Conservation (phyloP, 1,140 invertebrate genomes). For the Neodiprion lecontei region DNA sequence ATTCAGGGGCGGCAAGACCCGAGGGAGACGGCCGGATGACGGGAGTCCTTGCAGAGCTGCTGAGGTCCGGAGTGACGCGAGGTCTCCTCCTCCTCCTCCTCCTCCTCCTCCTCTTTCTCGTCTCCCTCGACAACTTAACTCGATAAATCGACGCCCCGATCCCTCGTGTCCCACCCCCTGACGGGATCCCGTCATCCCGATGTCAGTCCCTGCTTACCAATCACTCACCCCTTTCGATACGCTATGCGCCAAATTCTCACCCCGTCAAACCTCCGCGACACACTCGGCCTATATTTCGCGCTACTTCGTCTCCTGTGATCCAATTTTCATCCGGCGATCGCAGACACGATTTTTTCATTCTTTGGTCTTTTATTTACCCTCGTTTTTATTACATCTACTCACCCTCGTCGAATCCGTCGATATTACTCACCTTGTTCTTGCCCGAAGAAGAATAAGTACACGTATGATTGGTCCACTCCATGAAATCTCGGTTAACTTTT, state of each 20-base stretch:
- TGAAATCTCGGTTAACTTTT: too few species aligned
- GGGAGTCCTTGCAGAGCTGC: not conserved
- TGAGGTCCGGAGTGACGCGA: not conserved
- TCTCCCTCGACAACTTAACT: slow-evolving; percentile 21
- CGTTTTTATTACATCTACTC: too few species aligned
- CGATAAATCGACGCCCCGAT: slow-evolving; percentile 42
- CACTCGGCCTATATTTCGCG: slow-evolving; percentile 11
- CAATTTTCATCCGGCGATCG: too few species aligned
- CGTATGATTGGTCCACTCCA: too few species aligned
- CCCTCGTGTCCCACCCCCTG: slow-evolving; percentile 34
- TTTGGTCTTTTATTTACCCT: too few species aligned
- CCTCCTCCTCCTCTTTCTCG: not conserved
- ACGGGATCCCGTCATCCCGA: slow-evolving; percentile 41
- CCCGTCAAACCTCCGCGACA: slow-evolving; percentile 36
- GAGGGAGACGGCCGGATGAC: slow-evolving; percentile 21
- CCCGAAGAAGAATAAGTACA: too few species aligned
- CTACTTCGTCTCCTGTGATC: too few species aligned
- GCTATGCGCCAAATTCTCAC: too few species aligned
- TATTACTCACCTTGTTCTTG: too few species aligned
- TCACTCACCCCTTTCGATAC: slow-evolving; percentile 35
- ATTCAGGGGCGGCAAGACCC: not conserved
- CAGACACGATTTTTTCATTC: too few species aligned
- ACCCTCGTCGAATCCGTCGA: too few species aligned
- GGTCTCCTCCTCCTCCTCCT: not conserved
- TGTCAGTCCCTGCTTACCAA: slow-evolving; percentile 34